Conservation (phyloP, 2,888 invertebrate genomes). For the Yponomeuta plumbellus region DNA sequence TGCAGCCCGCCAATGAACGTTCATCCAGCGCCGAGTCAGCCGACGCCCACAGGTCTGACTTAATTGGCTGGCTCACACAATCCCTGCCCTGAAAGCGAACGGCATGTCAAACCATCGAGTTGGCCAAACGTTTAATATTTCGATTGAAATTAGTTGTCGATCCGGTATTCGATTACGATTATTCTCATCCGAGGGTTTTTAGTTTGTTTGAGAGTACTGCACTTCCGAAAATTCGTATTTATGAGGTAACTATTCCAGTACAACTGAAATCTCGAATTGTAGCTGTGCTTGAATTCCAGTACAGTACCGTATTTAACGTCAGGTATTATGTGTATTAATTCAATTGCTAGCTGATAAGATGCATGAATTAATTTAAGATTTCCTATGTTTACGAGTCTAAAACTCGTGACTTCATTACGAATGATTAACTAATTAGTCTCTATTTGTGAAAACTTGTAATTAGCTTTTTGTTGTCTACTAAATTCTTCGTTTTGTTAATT, state of each 20-base stretch:
- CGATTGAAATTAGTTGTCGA: constrained; percentile 31
- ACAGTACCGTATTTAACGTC: too few relatives aligned
- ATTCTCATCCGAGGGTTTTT: background rate
- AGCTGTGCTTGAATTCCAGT: too few relatives aligned
- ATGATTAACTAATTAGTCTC: too few relatives aligned
- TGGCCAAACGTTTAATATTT: constrained; percentile 41
- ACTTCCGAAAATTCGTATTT: background rate
- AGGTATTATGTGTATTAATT: too few relatives aligned
- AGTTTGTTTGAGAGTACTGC: background rate
- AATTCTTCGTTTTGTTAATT: too few relatives aligned
- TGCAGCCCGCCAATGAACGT: background rate
- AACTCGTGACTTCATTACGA: too few relatives aligned
- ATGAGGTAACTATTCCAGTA: background rate
- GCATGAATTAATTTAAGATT: too few relatives aligned
- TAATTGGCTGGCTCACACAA: constrained; percentile 35
- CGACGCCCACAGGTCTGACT: constrained; percentile 28
- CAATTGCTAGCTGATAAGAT: too few relatives aligned
- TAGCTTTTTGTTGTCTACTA: too few relatives aligned
- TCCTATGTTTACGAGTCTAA: too few relatives aligned
- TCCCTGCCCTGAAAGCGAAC: constrained; percentile 19
- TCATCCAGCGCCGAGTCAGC: background rate
- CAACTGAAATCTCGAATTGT: too few relatives aligned
- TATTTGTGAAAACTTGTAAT: too few relatives aligned
- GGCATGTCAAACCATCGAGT: constrained; percentile 27
- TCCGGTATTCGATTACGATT: background rate